phyloP scores from a whole-genome alignment of 1,140 invertebrate genomes.

The Hylaeus anthracinus region DNA sequence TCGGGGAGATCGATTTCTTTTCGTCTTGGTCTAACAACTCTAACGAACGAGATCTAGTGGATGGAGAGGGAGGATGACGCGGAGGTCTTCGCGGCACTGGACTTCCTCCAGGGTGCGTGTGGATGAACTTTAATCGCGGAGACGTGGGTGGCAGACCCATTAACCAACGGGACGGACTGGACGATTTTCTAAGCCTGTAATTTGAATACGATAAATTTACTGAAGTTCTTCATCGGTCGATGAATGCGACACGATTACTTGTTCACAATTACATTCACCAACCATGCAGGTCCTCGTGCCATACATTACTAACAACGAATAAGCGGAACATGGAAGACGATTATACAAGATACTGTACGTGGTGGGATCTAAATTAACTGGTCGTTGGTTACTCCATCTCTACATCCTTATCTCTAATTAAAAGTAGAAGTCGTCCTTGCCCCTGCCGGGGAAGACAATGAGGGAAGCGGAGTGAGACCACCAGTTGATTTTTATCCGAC shows the following conservation, averaged over 20 bases:
- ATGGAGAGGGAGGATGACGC: slow-evolving; percentile 65
- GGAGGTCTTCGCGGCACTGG: slow-evolving; percentile 68
- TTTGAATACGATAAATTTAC: slow-evolving; percentile 30
- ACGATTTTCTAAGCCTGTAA: slow-evolving; percentile 84
- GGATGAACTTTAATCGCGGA: slow-evolving; percentile 71
- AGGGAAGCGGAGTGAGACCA: too few relatives aligned
- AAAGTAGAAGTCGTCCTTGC: too few relatives aligned
- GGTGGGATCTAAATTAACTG: neutral
- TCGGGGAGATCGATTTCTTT: slow-evolving; percentile 42
- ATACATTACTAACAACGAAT: slow-evolving; percentile 7
- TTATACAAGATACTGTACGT: slow-evolving; percentile 15
- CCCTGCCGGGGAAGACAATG: too few relatives aligned
- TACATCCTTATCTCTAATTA: too few relatives aligned
- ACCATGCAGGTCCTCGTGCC: slow-evolving; percentile 11
- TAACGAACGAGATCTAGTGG: slow-evolving; percentile 68
- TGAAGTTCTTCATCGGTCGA: neutral
- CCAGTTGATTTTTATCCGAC: too few relatives aligned
- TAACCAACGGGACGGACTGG: slow-evolving; percentile 83
- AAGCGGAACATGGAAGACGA: slow-evolving; percentile 18
- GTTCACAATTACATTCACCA: slow-evolving; percentile 55
- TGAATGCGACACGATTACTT: slow-evolving; percentile 51
- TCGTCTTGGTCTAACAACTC: slow-evolving; percentile 68
- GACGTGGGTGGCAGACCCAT: slow-evolving; percentile 76
- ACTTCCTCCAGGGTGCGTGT: slow-evolving; percentile 63
- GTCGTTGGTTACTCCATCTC: neutral